Conservation (phyloP, 1,140 invertebrate genomes). For the Bombus soroeensis region DNA sequence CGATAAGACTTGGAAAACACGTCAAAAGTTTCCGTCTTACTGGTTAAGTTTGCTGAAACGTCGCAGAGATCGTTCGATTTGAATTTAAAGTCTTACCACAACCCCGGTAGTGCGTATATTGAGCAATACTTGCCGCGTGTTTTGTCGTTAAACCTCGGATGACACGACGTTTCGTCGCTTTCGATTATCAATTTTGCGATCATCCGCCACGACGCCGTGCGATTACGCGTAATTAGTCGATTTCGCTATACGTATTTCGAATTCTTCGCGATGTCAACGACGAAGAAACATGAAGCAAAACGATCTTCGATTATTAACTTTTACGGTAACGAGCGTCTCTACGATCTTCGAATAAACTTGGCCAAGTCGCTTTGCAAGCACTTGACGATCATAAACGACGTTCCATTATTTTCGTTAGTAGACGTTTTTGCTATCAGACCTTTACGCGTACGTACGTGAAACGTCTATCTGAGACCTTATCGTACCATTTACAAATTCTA, state of each 20-base stretch:
- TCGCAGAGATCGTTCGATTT: not conserved
- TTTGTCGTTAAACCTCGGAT: not conserved
- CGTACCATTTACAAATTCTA: too few relatives aligned
- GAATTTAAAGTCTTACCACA: not conserved
- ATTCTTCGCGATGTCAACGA: too few relatives aligned
- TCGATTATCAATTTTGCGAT: not conserved
- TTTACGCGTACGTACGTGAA: too few relatives aligned
- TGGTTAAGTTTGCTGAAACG: constrained; percentile 4
- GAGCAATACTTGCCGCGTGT: not conserved
- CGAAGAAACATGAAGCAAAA: too few relatives aligned
- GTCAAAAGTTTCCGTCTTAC: constrained; percentile 3
- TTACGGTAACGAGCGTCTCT: too few relatives aligned
- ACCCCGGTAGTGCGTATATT: not conserved
- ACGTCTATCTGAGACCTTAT: too few relatives aligned
- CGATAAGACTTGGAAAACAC: constrained; percentile 31
- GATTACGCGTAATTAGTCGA: not conserved
- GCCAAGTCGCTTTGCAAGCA: too few relatives aligned
- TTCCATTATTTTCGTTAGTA: too few relatives aligned
- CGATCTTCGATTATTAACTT: too few relatives aligned
- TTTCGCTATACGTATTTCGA: not conserved
- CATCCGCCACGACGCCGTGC: not conserved
- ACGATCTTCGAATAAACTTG: too few relatives aligned
- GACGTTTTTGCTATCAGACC: accelerated
- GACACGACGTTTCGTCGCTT: not conserved
- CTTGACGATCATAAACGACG: too few relatives aligned